Base-by-base conservation (phyloP, 2,888 invertebrate genomes). In the Holacanthella duospinosa region DNA sequence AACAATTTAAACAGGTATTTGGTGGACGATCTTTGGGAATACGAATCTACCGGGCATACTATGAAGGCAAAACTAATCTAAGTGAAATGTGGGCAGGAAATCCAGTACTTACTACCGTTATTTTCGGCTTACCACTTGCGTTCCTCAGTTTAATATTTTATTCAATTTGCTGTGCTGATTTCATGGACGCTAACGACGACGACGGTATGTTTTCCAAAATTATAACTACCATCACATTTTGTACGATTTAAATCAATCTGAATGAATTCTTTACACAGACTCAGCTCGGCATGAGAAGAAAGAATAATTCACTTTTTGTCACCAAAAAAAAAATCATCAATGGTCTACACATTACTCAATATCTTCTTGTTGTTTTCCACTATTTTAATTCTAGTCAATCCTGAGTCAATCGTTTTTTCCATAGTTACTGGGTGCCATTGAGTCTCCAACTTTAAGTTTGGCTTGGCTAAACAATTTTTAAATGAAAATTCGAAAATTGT, bases 101-200 rank as follows among this genome's bases (percentile, higher is more conserved):
- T 80, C 93, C 96, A 0, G 89, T 96, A 66, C 80, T 99, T 66
- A 94, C 95, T 2, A 83, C 92, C 29, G 86, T 97, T 2, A 83
- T 99, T 60, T 94, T 99, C 78, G 95, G 96, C 1, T 82, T 97
- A 65, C 97, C 97, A 0, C 80, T 93, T 54, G 91, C 93, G 43
- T 95, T 99, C 77, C 82, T 99, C 25, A 87, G 90, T 26, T 84
- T 97, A 25, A 95, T 99, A 74, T 86, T 93, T 76, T 97, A 97
- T 77, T 93, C 94, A 1, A 87, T 95, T 67, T 97, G 93, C 79
- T 97, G 96, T 77, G 88, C 93, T 60, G 96, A 97, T 77, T 92
- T 96, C 74, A 80, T 94, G 69, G 95, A 94, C 77, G 91, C 91
- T 1, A 92, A 91, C 63, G 89, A 89, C 61, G 89, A 89, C 25